Evolutionary conservation across 2,113 vertebrate species (phyloP).

Genomic region (Ciconia boyciana): DNA sequence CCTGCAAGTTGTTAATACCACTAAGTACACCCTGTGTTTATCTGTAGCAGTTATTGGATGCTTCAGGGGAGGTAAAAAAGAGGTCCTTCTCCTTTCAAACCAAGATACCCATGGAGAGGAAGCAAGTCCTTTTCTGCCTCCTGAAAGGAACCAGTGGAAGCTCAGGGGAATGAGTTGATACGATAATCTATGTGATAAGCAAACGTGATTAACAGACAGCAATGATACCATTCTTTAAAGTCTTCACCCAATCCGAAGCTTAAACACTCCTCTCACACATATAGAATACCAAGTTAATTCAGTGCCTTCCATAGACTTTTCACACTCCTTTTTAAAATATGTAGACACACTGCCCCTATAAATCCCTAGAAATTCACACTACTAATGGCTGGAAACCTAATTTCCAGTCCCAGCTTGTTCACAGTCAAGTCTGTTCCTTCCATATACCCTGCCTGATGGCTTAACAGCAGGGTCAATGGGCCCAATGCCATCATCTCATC

Average conservation of each 20-base stretch:
- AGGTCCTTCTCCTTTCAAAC: background rate
- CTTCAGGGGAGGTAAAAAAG: background rate
- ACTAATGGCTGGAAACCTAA: background rate
- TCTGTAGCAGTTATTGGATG: background rate
- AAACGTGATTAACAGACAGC: background rate
- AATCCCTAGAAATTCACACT: background rate
- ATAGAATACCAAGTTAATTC: background rate
- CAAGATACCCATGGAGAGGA: background rate
- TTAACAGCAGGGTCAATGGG: background rate
- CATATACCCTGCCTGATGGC: background rate
- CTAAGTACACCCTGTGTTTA: background rate
- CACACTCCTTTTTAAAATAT: background rate
- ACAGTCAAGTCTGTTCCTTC: background rate
- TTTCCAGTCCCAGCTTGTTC: background rate
- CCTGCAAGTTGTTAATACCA: background rate
- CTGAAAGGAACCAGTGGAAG: background rate
- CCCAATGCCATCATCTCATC: background rate
- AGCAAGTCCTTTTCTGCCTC: background rate
- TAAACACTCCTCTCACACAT: background rate
- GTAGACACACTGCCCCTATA: background rate
- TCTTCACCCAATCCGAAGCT: background rate
- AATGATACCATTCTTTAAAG: background rate
- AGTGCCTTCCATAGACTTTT: background rate
- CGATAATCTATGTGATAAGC: background rate
- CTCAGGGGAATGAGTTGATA: background rate